Base-by-base conservation (phyloP, 2,797 vertebrate species). In the Hippocampus kuda region DNA sequence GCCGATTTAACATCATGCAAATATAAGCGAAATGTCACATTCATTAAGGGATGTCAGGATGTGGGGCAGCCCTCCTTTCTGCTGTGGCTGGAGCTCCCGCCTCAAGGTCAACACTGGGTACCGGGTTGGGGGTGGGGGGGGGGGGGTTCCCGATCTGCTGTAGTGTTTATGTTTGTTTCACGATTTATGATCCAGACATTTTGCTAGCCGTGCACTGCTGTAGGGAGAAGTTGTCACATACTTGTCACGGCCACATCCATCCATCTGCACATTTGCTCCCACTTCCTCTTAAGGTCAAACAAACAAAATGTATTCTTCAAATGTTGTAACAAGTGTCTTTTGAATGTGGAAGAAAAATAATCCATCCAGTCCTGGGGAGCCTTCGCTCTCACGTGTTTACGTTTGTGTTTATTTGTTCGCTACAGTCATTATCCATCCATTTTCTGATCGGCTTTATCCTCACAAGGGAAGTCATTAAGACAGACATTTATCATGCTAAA, bases 21-120 rank as follows among this genome's bases (percentile, higher is more conserved):
- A 91, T 91, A 91, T 87, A 88, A 90, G 80, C 84, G 87, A 91
- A 92, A 92, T 91, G 91, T 89, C 90, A 91, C 77, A 75, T 90
- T 90, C 87, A 88, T 91, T 91, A 91, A 82, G 79, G 80, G 72
- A 77, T 72, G 77, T 74, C 83, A 87, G 81, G 76, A 75, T 87
- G 81, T 57, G 67, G 71, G 80, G 84, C 75, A 77, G 75, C 74
- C 70, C 67, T 46, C 70, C 70, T 60, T 61, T 68, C 72, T 44
- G 22, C 53, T 41, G 34, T 49, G 26, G n/a, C n/a, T 24, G 64
- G 64, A 24, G 64, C 18, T 11, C 18, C 59, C 9, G 30, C 42
- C 42, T 65, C 42, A 46, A 64, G 62, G n/a, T 64, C 59, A 34
- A 18, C 5, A 30, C 26, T 34, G 26, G 24, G 13, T 27, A 68